phyloP scores from a whole-genome alignment of 2,888 invertebrate species.

The Oscheius sp. region DNA sequence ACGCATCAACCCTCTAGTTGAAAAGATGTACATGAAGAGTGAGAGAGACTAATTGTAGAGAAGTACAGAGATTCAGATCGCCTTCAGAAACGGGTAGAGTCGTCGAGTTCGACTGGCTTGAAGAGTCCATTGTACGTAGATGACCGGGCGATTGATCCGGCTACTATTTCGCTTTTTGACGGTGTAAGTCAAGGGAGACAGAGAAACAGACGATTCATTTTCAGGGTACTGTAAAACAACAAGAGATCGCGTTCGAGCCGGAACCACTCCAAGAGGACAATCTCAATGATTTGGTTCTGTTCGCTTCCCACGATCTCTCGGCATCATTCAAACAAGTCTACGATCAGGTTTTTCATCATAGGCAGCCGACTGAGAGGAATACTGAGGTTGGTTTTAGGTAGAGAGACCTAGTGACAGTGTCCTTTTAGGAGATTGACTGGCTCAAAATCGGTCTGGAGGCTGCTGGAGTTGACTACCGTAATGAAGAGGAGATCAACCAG shows the following conservation, averaged over 20 bases:
- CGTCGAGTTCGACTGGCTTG: neutral
- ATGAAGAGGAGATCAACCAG: slow-evolving; percentile 50
- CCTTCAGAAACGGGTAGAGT: neutral
- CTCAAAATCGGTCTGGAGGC: slow-evolving; percentile 58
- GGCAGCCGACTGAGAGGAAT: slow-evolving; percentile 3
- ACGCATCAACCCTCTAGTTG: slow-evolving; percentile 50
- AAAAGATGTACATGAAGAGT: slow-evolving; percentile 43
- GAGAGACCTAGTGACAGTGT: neutral
- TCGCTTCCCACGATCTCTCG: slow-evolving; percentile 57
- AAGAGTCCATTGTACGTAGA: neutral
- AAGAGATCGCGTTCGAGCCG: neutral
- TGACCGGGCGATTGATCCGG: slow-evolving; percentile 18
- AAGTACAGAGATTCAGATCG: neutral
- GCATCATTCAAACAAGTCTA: slow-evolving; percentile 59
- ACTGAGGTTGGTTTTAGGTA: neutral
- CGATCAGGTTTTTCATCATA: slow-evolving; percentile 56
- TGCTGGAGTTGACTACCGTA: slow-evolving; percentile 55
- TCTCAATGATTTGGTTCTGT: slow-evolving; percentile 47
- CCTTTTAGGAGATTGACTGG: slow-evolving; percentile 58
- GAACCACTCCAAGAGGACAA: slow-evolving; percentile 40
- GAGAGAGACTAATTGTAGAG: neutral
- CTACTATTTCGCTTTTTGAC: slow-evolving; percentile 29
- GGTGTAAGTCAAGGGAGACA: neutral
- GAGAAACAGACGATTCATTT: neutral
- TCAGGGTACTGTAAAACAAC: slow-evolving; percentile 9